Evolutionary conservation across 2,113 vertebrate species (phyloP).

Genomic region (Pantherophis guttatus): DNA sequence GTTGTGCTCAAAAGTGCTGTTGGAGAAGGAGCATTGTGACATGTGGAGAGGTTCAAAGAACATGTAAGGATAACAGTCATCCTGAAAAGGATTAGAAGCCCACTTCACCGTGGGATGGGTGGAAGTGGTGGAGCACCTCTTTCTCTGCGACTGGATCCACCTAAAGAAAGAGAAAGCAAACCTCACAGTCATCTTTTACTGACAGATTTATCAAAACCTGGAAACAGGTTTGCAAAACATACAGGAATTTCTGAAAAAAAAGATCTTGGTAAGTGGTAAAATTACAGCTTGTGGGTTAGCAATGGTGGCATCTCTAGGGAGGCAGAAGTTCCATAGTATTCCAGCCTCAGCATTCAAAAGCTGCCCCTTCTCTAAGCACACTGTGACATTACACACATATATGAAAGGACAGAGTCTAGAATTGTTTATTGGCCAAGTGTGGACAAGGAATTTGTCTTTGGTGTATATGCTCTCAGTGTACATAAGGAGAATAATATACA

Average conservation of each 20-base stretch:
- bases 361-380: neutral
- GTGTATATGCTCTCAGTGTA: no score
- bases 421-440: no score
- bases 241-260: neutral
- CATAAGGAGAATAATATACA: no score
- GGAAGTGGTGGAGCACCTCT: constrained; percentile 91
- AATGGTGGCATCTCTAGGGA: neutral
- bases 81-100: constrained; percentile 32
- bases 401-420: neutral
- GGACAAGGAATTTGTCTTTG: no score
- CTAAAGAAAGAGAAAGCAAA: constrained; percentile 65
- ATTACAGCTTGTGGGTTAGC: neutral
- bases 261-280: neutral
- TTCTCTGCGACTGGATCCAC: constrained; percentile 85
- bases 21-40: constrained; percentile 42
- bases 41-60: constrained; percentile 46
- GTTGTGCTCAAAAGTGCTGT: constrained; percentile 48
- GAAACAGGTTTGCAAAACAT: neutral
- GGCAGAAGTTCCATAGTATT: neutral
- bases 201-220: neutral
- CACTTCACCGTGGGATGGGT: constrained; percentile 89
- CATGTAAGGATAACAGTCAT: constrained; percentile 38
- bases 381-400: neutral
- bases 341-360: neutral
- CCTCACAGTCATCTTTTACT: constrained; percentile 27